These are phyloP conservation scores for Eupithecia pulchellata DNA, from an alignment of 2,888 invertebrate species.

Conservation along the genomic window DNA sequence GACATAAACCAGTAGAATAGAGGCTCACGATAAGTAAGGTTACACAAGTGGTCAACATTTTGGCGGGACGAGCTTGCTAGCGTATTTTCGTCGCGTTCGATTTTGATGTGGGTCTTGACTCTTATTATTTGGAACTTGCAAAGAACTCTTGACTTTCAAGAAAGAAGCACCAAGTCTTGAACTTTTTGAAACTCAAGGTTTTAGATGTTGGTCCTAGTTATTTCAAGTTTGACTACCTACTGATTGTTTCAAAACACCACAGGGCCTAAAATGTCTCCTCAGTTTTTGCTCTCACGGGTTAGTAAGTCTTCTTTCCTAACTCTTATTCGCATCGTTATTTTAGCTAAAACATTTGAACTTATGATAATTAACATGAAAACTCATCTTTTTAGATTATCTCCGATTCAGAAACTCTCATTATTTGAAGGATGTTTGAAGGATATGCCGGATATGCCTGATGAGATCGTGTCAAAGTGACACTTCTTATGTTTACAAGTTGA, in stretches of 20 bases:
- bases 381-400: not conserved
- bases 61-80: not conserved
- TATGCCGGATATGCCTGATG: too few species aligned
- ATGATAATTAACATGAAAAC: not conserved
- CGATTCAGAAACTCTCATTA: not conserved
- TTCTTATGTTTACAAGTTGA: not conserved
- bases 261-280: not conserved
- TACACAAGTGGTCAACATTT: conserved; percentile 10
- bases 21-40: conserved; percentile 24
- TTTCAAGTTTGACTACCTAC: not conserved
- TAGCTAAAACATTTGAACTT: not conserved
- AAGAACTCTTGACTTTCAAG: not conserved
- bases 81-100: conserved; percentile 14
- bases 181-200: not conserved
- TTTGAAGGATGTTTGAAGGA: not conserved
- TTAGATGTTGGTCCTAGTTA: not conserved
- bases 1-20: conserved; percentile 24
- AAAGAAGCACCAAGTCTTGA: not conserved
- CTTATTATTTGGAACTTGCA: conserved; percentile 1
- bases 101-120: conserved; percentile 10
- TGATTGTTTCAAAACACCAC: not conserved
- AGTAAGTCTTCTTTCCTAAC: not conserved
- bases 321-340: not conserved
- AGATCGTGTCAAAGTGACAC: not conserved
- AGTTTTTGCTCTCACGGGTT: not conserved